phyloP scores from a whole-genome alignment of 2,797 vertebrate genomes.

The Perodicticus potto region DNA sequence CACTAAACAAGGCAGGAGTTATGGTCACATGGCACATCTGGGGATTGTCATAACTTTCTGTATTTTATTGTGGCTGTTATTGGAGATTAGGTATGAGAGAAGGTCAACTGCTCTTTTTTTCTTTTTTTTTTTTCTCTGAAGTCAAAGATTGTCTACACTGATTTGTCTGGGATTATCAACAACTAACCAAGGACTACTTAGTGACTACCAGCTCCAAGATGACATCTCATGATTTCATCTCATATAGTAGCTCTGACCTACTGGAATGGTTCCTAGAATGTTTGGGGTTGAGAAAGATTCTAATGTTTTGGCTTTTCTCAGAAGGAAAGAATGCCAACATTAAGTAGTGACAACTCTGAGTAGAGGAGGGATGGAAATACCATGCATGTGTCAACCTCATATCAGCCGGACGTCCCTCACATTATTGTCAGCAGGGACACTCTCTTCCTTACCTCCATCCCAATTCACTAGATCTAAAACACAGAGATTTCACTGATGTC shows the following conservation, averaged over 20 bases:
- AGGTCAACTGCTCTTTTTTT: not conserved
- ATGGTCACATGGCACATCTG: not conserved
- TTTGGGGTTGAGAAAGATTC: not conserved
- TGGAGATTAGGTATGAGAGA: constrained; percentile 9
- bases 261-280: not conserved
- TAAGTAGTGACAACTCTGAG: not conserved
- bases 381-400: not conserved
- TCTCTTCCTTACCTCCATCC: not conserved
- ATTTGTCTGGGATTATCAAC: not conserved
- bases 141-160: not conserved
- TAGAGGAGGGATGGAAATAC: not conserved
- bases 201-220: not conserved
- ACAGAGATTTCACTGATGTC: not conserved
- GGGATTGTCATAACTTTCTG: not conserved
- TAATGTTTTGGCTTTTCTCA: not conserved
- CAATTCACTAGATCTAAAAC: not conserved
- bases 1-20: constrained; percentile 3
- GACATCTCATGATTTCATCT: not conserved
- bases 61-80: not conserved
- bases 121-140: not conserved
- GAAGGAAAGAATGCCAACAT: not conserved
- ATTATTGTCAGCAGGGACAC: not conserved
- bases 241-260: not conserved
- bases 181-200: not conserved
- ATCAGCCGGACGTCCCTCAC: not conserved